phyloP scores from a whole-genome alignment of 2,113 vertebrate genomes.

The Taurulus bubalis region DNA sequence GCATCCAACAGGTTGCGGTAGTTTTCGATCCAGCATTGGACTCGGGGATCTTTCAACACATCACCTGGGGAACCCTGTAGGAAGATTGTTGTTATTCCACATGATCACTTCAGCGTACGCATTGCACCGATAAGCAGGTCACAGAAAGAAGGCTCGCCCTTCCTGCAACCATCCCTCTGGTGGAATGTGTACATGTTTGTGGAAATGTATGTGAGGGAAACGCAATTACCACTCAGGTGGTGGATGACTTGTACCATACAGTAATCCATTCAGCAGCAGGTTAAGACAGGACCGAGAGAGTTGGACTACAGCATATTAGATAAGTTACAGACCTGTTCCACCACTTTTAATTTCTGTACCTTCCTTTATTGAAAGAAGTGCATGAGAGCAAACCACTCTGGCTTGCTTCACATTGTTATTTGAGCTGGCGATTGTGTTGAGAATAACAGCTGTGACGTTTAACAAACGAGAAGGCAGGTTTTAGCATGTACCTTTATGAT shows the following conservation, averaged over 20 bases:
- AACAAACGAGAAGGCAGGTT: conserved; percentile 20
- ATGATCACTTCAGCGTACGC: not conserved
- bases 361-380: conserved; percentile 12
- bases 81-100: not conserved
- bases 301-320: not conserved
- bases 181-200: conserved; percentile 19
- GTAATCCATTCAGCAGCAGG: conserved; percentile 7
- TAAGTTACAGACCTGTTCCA: conserved; percentile 25
- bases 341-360: not conserved
- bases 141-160: conserved; percentile 1
- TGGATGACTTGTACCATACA: not conserved
- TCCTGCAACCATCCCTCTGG: not conserved
- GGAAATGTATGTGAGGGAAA: not conserved
- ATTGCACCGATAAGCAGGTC: not conserved
- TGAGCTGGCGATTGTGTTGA: not conserved
- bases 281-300: conserved; percentile 4
- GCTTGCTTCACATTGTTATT: not conserved
- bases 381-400: conserved; percentile 1
- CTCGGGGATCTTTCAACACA: conserved; percentile 94
- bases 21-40: conserved; percentile 99
- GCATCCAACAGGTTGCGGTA: conserved; percentile 97
- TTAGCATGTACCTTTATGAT: not conserved
- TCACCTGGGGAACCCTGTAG: conserved; percentile 92
- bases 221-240: not conserved
- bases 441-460: conserved; percentile 13